Evolutionary conservation across 1,140 invertebrate species (phyloP).

Genomic region (Pissodes strobi): DNA sequence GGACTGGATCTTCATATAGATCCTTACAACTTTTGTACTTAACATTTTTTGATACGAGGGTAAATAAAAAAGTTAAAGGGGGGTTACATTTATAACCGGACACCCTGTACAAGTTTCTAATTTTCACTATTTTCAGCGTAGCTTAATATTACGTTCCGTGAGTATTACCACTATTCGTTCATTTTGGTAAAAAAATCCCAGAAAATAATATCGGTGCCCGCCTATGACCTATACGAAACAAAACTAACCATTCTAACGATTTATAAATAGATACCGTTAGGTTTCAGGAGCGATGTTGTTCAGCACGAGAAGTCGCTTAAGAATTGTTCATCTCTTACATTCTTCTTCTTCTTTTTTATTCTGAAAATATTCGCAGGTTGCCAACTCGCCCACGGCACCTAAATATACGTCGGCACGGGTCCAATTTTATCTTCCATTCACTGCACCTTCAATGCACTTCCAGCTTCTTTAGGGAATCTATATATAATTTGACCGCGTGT

Average conservation of each 20-base stretch:
- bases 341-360: constrained; percentile 50
- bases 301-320: constrained; percentile 36
- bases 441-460: constrained; percentile 44
- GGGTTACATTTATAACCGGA: too few species aligned
- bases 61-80: too few species aligned
- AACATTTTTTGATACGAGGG: too few species aligned
- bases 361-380: constrained; percentile 54
- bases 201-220: too few species aligned
- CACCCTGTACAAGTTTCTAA: too few species aligned
- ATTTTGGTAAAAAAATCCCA: too few species aligned
- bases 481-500: background rate
- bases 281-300: constrained; percentile 30
- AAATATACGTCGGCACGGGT: constrained; percentile 54
- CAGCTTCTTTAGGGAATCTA: background rate
- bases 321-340: constrained; percentile 55
- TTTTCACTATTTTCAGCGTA: too few species aligned
- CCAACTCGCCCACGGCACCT: constrained; percentile 55
- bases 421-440: constrained; percentile 57
- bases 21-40: too few species aligned
- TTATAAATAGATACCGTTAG: constrained; percentile 24
- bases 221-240: too few species aligned
- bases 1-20: too few species aligned
- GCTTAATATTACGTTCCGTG: too few species aligned
- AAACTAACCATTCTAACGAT: constrained; percentile 26
- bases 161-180: too few species aligned